Conservation (phyloP, 2,113 vertebrate species). For the Spermophilus dauricus region DNA sequence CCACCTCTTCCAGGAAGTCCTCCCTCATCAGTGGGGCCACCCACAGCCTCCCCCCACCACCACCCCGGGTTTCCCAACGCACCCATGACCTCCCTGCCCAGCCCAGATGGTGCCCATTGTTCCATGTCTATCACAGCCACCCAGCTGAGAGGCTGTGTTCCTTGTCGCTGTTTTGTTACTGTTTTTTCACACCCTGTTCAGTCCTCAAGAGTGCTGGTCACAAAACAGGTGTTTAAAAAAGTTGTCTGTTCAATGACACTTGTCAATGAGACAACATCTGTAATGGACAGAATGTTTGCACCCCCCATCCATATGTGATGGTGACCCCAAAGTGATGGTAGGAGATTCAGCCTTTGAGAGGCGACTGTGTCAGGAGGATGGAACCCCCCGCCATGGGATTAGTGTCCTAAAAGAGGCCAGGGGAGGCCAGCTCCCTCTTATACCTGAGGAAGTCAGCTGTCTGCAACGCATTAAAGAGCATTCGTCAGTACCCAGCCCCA, state of each 20-base stretch:
- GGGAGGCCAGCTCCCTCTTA: too few species aligned
- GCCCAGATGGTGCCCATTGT: neutral
- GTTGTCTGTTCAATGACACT: neutral
- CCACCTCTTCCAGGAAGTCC: neutral
- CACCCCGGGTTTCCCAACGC: neutral
- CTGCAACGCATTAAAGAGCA: neutral
- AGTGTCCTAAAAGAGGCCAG: neutral
- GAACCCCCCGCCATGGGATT: neutral
- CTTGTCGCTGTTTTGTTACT: neutral
- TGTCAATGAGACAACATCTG: neutral
- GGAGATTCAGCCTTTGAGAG: neutral
- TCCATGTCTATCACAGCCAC: neutral
- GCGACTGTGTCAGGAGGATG: neutral
- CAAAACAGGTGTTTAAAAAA: neutral
- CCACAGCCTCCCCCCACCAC: neutral
- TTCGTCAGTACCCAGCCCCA: neutral
- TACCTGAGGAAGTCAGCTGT: too few species aligned
- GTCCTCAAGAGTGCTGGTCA: neutral
- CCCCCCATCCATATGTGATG: neutral
- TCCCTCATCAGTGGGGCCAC: neutral
- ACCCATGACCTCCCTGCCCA: neutral
- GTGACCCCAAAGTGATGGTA: neutral
- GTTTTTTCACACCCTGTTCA: neutral
- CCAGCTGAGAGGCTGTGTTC: neutral
- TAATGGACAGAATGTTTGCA: neutral